A percentile compares a stretch with the other conserved stretches of the same genome.
Evolutionary conservation across 2,113 vertebrate genomes (phyloP).

Genomic region (Burhinus oedicnemus): DNA sequence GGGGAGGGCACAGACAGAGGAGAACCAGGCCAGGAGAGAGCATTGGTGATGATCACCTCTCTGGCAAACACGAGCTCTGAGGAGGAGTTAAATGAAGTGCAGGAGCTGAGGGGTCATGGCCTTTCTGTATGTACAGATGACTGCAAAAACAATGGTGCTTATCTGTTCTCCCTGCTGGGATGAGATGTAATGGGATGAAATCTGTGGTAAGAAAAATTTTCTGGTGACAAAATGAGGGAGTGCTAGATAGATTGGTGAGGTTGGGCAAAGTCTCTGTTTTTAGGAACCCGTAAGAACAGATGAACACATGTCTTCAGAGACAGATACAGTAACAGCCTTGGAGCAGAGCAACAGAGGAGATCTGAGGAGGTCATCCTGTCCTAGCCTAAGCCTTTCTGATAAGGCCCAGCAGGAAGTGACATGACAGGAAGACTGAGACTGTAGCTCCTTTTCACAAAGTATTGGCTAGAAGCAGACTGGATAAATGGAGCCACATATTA

Average conservation of each 20-base stretch:
- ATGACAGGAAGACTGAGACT: not conserved
- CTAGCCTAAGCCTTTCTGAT: rapidly evolving
- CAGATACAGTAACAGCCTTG: not conserved
- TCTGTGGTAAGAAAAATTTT: not conserved
- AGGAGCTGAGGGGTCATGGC: not conserved
- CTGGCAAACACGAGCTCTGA: not conserved
- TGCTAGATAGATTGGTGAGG: not conserved
- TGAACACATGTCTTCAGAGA: not conserved
- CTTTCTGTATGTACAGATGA: not conserved
- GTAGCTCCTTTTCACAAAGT: not conserved
- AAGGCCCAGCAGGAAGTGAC: not conserved
- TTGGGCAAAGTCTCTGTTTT: not conserved
- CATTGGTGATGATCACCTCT: not conserved
- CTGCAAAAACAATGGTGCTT: not conserved
- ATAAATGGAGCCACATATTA: not conserved
- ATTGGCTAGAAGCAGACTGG: not conserved
- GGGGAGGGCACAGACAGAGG: not conserved
- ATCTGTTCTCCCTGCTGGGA: not conserved
- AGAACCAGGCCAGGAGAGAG: too few species aligned
- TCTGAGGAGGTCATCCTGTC: not conserved
- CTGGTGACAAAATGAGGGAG: not conserved
- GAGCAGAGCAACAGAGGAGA: not conserved
- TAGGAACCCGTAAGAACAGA: not conserved
- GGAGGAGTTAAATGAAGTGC: not conserved
- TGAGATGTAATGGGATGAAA: not conserved